A percentile compares a stretch with the other conserved stretches of the same genome.
Evolutionary conservation across 2,113 vertebrate species (phyloP).

Genomic region (Sarotherodon lohbergeri): DNA sequence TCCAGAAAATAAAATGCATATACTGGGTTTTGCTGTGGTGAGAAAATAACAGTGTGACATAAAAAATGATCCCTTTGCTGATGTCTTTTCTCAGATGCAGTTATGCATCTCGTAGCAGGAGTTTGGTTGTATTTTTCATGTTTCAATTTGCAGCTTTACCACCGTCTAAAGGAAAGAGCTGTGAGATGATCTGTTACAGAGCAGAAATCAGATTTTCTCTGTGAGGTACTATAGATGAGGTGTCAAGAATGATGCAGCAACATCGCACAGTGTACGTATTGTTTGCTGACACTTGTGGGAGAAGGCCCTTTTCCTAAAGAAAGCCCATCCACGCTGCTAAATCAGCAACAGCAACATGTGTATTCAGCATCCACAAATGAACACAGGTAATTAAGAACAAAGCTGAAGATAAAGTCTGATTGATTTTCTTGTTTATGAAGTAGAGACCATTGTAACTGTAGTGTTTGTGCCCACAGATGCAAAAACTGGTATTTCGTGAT

Average conservation of each 20-base stretch:
- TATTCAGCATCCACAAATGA: slow-evolving; percentile 31
- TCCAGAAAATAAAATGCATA: neutral
- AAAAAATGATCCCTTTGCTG: slow-evolving; percentile 14
- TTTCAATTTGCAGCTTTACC: slow-evolving; percentile 66
- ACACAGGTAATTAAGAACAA: neutral
- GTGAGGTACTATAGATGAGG: slow-evolving; percentile 42
- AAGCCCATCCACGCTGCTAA: neutral
- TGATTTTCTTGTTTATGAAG: slow-evolving; percentile 4
- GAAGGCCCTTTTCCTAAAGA: neutral
- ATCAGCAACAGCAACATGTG: slow-evolving; percentile 39
- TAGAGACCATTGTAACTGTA: neutral
- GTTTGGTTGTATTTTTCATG: slow-evolving; percentile 61
- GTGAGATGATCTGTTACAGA: slow-evolving; percentile 59
- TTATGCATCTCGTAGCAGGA: slow-evolving; percentile 34
- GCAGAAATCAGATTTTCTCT: slow-evolving; percentile 54
- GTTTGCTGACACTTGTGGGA: neutral
- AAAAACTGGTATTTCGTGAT: slow-evolving; percentile 3
- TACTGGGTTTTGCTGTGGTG: neutral
- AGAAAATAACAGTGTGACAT: neutral
- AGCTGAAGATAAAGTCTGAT: neutral
- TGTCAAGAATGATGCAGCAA: slow-evolving; percentile 52
- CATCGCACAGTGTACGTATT: neutral
- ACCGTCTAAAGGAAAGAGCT: slow-evolving; percentile 46
- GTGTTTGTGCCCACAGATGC: neutral
- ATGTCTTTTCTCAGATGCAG: slow-evolving; percentile 36